Percentiles rank a stretch among this genome's conserved stretches.
Evolutionary conservation across 2,797 vertebrate genomes (phyloP).

Genomic region (Onychomys torridus): DNA sequence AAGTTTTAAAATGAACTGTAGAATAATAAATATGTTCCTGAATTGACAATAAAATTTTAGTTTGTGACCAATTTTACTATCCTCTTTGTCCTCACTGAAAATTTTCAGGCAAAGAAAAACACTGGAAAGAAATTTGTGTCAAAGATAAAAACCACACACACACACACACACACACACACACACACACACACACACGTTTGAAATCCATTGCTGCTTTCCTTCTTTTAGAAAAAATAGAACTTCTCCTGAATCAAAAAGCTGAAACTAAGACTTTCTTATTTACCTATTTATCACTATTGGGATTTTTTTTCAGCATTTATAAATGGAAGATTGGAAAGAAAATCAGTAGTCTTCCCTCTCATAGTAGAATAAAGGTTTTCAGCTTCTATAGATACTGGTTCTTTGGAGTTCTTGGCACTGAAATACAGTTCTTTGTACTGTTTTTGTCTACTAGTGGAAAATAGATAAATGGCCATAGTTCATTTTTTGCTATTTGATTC

Average conservation of each 20-base stretch:
- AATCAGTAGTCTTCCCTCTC: conserved; percentile 30
- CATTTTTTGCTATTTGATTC: conserved; percentile 65
- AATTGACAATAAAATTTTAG: conserved; percentile 74
- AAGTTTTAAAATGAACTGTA: conserved; percentile 39
- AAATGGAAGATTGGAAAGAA: conserved; percentile 67
- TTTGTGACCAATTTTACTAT: conserved; percentile 80
- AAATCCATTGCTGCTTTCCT: conserved; percentile 73
- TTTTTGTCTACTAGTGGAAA: conserved; percentile 34
- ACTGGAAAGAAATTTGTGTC: conserved; percentile 81
- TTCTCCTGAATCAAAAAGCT: conserved; percentile 76
- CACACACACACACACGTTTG: conserved; percentile 79
- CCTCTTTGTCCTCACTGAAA: conserved; percentile 79
- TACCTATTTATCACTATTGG: conserved; percentile 80
- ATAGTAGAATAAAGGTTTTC: neutral
- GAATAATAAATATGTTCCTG: conserved; percentile 79
- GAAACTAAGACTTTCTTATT: conserved; percentile 79
- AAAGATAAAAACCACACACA: conserved; percentile 78
- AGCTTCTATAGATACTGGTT: neutral
- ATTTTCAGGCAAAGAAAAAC: conserved; percentile 80
- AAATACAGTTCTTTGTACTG: neutral
- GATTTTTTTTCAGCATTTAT: conserved; percentile 75
- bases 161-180: too few species aligned
- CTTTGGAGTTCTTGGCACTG: neutral
- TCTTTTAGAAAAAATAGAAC: conserved; percentile 73
- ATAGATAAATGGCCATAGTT: conserved; percentile 52